These are phyloP conservation scores for Dryocosmus kuriphilus DNA, from an alignment of 2,888 invertebrate species.

Conservation along the genomic window DNA sequence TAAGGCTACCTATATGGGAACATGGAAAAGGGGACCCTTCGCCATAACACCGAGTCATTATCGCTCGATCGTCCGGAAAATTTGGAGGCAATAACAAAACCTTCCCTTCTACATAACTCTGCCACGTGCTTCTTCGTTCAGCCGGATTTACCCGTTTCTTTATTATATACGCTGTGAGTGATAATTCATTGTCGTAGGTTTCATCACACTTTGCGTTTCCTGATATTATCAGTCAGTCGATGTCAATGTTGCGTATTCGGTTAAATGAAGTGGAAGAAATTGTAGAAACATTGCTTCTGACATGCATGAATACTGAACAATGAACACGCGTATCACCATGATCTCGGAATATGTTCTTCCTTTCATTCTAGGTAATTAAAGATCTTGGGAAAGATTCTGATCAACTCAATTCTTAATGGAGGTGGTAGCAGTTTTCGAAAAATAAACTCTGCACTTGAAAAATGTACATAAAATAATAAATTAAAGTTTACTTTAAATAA, in stretches of 20 bases:
- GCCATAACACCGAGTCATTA: not conserved
- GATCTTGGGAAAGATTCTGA: not conserved
- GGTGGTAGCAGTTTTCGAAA: too few species aligned
- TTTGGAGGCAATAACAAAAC: not conserved
- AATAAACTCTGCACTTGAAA: too few species aligned
- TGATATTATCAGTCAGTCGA: not conserved
- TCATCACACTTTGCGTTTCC: not conserved
- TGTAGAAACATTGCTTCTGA: not conserved
- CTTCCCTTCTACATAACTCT: not conserved
- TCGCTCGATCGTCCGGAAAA: conserved; percentile 2
- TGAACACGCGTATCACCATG: not conserved
- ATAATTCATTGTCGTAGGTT: not conserved
- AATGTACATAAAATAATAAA: too few species aligned
- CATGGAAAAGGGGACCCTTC: not conserved
- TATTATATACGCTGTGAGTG: not conserved
- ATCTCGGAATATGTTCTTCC: not conserved
- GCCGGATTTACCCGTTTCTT: not conserved
- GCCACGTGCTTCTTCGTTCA: not conserved
- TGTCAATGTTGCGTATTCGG: not conserved
- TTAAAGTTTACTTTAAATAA: too few species aligned
- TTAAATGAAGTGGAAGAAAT: conserved; percentile 1
- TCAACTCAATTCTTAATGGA: not conserved
- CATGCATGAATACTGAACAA: not conserved
- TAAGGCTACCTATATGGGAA: not conserved
- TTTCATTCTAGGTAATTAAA: not conserved